phyloP scores from a whole-genome alignment of 2,888 invertebrate species.

The Nomada goodeniana region DNA sequence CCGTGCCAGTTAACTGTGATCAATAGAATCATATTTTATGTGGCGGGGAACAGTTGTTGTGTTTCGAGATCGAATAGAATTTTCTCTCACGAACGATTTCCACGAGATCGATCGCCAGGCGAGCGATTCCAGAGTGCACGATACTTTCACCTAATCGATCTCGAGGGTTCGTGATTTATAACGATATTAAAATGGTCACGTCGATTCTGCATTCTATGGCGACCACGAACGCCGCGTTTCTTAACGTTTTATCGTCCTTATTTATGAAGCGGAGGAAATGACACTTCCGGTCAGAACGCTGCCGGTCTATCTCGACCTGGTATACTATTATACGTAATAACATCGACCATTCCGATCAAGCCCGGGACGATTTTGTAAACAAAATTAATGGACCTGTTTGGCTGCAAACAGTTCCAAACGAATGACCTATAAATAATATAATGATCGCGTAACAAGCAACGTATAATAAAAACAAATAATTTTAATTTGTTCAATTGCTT shows the following conservation, averaged over 20 bases:
- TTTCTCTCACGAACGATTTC: constrained; percentile 30
- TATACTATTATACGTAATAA: neutral
- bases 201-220: constrained; percentile 20
- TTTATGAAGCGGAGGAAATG: constrained; percentile 64
- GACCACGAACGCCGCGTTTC: constrained; percentile 16
- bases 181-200: constrained; percentile 40
- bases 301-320: constrained; percentile 15
- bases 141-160: constrained; percentile 52
- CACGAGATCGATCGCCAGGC: constrained; percentile 18
- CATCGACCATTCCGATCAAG: neutral
- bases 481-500: too few relatives aligned
- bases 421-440: too few relatives aligned
- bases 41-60: too few relatives aligned
- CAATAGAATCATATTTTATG: too few relatives aligned
- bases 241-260: constrained; percentile 50
- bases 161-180: constrained; percentile 33
- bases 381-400: neutral
- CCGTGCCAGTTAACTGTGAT: too few relatives aligned
- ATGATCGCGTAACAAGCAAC: too few relatives aligned
- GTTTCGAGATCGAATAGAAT: neutral
- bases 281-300: constrained; percentile 57
- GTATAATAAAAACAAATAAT: too few relatives aligned
- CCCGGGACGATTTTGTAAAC: neutral
- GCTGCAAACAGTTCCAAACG: too few relatives aligned
- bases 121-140: neutral